phyloP scores from a whole-genome alignment of 23 tunicate genomes.

The Clavelina lepadiformis region DNA sequence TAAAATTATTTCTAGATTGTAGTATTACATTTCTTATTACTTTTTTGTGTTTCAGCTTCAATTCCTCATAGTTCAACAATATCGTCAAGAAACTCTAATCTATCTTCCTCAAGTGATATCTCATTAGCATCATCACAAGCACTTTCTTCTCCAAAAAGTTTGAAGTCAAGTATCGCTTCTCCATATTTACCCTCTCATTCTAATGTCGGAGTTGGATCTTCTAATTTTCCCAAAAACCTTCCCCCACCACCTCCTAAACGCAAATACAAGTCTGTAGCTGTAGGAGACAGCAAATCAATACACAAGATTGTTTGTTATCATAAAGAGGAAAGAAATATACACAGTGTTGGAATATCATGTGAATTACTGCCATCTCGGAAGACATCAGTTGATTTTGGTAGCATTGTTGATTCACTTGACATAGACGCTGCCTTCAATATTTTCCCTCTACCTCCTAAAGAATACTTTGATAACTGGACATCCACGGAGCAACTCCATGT shows the following conservation, averaged over 20 bases:
- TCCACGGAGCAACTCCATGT: background rate
- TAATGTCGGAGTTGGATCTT: too few species aligned
- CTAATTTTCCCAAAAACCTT: background rate
- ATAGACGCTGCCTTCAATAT: slow-evolving; percentile 34
- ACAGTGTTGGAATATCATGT: background rate
- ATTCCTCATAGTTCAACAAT: too few species aligned
- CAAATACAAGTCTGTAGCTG: slow-evolving; percentile 62
- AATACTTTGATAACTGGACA: background rate
- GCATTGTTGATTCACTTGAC: slow-evolving; percentile 27
- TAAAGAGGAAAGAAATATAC: background rate
- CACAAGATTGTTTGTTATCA: slow-evolving; percentile 28
- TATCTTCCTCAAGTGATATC: too few species aligned
- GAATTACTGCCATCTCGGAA: background rate
- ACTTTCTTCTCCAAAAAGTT: too few species aligned
- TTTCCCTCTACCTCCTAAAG: slow-evolving; percentile 29
- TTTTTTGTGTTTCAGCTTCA: too few species aligned
- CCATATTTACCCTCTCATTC: too few species aligned
- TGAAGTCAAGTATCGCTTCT: too few species aligned
- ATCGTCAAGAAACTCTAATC: too few species aligned
- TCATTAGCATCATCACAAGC: too few species aligned
- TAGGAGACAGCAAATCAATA: slow-evolving; percentile 15
- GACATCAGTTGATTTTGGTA: slow-evolving; percentile 9
- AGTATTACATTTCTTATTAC: too few species aligned
- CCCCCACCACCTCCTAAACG: slow-evolving; percentile 85
- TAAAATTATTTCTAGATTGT: background rate